phyloP scores from a whole-genome alignment of 2,797 vertebrate species.

The Sebastiscus tertius region DNA sequence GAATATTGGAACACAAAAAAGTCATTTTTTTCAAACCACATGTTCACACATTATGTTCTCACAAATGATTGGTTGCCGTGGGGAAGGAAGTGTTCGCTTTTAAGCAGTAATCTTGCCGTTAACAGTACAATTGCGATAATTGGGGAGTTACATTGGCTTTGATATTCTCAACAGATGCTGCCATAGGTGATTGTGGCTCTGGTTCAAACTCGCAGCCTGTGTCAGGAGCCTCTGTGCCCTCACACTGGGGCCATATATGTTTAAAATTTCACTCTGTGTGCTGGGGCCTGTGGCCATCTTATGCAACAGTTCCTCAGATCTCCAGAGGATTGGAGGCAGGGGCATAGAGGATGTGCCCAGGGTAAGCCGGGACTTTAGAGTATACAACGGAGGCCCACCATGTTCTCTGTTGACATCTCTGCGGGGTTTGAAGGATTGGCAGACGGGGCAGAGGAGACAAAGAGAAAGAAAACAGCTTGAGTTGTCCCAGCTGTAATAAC shows the following conservation, averaged over 20 bases:
- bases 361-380: slow-evolving; percentile 22
- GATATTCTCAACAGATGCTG: slow-evolving; percentile 26
- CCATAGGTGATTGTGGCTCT: slow-evolving; percentile 14
- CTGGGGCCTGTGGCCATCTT: slow-evolving; percentile 3
- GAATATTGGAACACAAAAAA: slow-evolving; percentile 26
- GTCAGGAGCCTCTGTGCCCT: background rate
- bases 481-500: slow-evolving; percentile 69
- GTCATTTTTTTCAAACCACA: slow-evolving; percentile 15
- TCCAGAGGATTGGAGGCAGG: slow-evolving; percentile 14
- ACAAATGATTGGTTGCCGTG: slow-evolving; percentile 7
- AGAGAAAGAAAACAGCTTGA: slow-evolving; percentile 46
- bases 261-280: slow-evolving; percentile 31
- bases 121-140: slow-evolving; percentile 16
- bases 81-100: slow-evolving; percentile 16
- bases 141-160: background rate
- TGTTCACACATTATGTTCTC: slow-evolving; percentile 26
- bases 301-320: slow-evolving; percentile 36
- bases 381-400: slow-evolving; percentile 41
- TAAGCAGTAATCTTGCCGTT: slow-evolving; percentile 31
- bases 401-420: slow-evolving; percentile 38
- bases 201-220: slow-evolving; percentile 10
- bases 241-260: slow-evolving; percentile 9
- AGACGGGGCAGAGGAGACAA: slow-evolving; percentile 43
- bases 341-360: slow-evolving; percentile 16
- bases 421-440: slow-evolving; percentile 32